Evolutionary conservation across 1,140 invertebrate genomes (phyloP).

Genomic region (Maniola jurtina): DNA sequence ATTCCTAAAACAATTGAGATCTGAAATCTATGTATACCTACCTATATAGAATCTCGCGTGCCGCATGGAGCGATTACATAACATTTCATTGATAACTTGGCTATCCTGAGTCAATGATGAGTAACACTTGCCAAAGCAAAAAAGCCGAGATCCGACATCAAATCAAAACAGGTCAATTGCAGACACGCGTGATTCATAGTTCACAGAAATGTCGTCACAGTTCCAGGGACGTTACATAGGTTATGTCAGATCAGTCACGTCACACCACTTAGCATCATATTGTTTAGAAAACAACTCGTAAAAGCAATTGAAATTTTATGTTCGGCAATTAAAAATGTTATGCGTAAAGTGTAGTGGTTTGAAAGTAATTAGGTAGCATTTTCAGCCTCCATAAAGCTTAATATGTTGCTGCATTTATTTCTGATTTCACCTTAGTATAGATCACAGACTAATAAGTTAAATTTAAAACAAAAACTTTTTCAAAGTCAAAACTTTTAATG

Average conservation of each 20-base stretch:
- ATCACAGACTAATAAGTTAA: too few relatives aligned
- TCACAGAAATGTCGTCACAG: conserved; percentile 58
- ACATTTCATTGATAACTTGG: conserved; percentile 58
- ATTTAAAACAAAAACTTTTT: too few relatives aligned
- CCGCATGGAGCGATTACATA: conserved; percentile 41
- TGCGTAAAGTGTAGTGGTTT: too few relatives aligned
- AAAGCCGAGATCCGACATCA: conserved; percentile 48
- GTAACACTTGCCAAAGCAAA: conserved; percentile 54
- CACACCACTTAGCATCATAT: conserved; percentile 1
- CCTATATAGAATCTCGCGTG: neutral
- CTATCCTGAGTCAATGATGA: conserved; percentile 54
- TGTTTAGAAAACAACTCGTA: conserved; percentile 14
- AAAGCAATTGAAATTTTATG: conserved; percentile 22
- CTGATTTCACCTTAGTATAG: too few relatives aligned
- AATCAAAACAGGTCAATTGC: conserved; percentile 61
- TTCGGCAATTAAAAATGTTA: neutral
- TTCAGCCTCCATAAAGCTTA: too few relatives aligned
- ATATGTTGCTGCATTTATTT: too few relatives aligned
- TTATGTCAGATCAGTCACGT: conserved; percentile 24
- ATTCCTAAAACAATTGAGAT: neutral
- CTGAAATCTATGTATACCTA: conserved; percentile 12
- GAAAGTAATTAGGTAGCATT: too few relatives aligned
- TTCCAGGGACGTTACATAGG: conserved; percentile 49
- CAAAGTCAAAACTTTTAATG: too few relatives aligned
- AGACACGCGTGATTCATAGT: conserved; percentile 52